These are phyloP conservation scores for Stomatorhinus ivindoensis DNA, from an alignment of 2,113 vertebrate species.

Conservation along the genomic window DNA sequence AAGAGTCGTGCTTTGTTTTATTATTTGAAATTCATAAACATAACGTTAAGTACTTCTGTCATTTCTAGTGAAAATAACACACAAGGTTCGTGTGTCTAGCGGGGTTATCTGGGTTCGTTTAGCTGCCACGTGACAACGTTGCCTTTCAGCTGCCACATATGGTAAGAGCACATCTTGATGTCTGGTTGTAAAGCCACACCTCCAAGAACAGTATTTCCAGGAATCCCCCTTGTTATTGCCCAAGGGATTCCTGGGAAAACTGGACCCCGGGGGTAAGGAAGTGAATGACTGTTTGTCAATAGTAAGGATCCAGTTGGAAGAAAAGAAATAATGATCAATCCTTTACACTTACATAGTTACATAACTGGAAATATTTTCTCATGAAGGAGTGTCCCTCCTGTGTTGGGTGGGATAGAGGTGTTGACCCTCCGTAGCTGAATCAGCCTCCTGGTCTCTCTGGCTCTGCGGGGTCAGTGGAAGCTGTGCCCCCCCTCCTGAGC, in stretches of 20 bases:
- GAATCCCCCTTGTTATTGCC: conserved; percentile 86
- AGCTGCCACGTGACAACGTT: neutral
- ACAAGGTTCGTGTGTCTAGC: neutral
- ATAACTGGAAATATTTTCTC: neutral
- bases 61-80: neutral
- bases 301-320: conserved; percentile 2
- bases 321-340: neutral
- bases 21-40: neutral
- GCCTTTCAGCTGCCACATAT: neutral
- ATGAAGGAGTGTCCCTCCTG: neutral
- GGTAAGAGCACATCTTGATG: neutral
- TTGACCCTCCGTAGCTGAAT: neutral
- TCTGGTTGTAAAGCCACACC: conserved; percentile 68
- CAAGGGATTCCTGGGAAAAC: conserved; percentile 99
- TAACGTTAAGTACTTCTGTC: neutral
- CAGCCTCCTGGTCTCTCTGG: neutral
- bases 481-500: conserved; percentile 74
- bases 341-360: neutral
- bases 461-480: neutral
- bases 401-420: neutral
- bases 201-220: conserved; percentile 99
- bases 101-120: neutral
- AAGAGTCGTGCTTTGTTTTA: neutral
- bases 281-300: neutral
- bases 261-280: conserved; percentile 95